Percentiles rank a stretch among this genome's conserved stretches.
Evolutionary conservation across 2,113 vertebrate genomes (phyloP).

Genomic region (Polypterus senegalus): DNA sequence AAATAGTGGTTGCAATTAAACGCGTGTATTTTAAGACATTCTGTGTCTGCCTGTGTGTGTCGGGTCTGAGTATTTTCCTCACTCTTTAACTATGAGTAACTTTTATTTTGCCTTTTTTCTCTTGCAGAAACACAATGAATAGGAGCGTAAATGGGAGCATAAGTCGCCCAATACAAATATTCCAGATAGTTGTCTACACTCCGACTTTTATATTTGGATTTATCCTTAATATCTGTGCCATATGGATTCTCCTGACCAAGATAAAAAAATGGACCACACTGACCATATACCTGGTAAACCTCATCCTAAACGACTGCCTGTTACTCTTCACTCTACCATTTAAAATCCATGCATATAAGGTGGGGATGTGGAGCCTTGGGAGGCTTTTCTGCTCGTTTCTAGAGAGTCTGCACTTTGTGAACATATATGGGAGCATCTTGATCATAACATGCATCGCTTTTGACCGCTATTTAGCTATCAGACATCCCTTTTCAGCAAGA

Average conservation of each 20-base stretch:
- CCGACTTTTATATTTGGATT: slow-evolving; percentile 39
- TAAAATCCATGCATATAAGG: slow-evolving; percentile 42
- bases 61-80: not conserved
- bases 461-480: slow-evolving; percentile 39
- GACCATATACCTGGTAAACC: slow-evolving; percentile 40
- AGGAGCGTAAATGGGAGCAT: no score
- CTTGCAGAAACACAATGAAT: no score
- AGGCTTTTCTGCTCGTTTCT: slow-evolving; percentile 38
- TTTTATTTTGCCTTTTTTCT: no score
- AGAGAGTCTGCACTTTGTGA: slow-evolving; percentile 52
- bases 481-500: slow-evolving; percentile 27
- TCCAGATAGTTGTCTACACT: slow-evolving; percentile 38
- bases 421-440: slow-evolving; percentile 54
- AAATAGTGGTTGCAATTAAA: no score
- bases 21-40: no score
- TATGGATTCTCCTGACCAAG: slow-evolving; percentile 38
- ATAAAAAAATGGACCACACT: slow-evolving; percentile 41
- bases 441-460: slow-evolving; percentile 45
- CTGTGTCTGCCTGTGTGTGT: not conserved
- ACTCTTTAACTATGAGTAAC: slow-evolving; percentile 8
- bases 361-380: slow-evolving; percentile 26
- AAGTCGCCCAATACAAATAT: slow-evolving; percentile 21
- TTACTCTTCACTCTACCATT: slow-evolving; percentile 52
- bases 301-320: slow-evolving; percentile 47
- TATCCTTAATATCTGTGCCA: slow-evolving; percentile 40